These are phyloP conservation scores for Alligator mississippiensis DNA, from an alignment of 2,113 vertebrate species.

Conservation along the genomic window DNA sequence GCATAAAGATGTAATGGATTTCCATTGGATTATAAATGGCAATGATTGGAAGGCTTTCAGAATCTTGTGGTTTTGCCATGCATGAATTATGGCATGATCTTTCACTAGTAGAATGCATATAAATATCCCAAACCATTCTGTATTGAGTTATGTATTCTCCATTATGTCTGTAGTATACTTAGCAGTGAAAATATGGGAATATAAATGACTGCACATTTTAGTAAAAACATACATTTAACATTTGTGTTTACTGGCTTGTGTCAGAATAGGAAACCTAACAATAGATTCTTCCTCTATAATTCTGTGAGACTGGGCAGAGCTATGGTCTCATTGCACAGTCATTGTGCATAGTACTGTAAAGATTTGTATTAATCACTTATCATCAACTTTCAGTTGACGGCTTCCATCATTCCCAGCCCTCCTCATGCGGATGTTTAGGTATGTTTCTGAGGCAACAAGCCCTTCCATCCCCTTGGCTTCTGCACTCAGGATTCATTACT, in stretches of 20 bases:
- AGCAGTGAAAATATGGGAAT: neutral
- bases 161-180: constrained; percentile 53
- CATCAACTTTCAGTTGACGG: neutral
- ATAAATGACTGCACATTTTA: constrained; percentile 18
- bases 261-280: neutral
- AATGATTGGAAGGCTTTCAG: constrained; percentile 49
- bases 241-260: neutral
- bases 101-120: constrained; percentile 43
- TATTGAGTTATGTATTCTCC: constrained; percentile 57
- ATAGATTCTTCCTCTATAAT: accelerated
- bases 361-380: neutral
- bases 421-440: neutral
- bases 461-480: neutral
- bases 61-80: constrained; percentile 58
- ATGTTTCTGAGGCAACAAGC: neutral
- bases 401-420: neutral
- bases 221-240: neutral
- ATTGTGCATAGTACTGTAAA: neutral
- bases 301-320: neutral
- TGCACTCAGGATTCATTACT: neutral
- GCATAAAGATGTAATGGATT: constrained; percentile 67
- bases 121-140: constrained; percentile 55
- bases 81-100: constrained; percentile 59
- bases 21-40: constrained; percentile 50
- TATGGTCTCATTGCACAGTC: neutral